These are phyloP conservation scores for Tachystola acroxantha DNA, from an alignment of 2,888 invertebrate species.

Conservation along the genomic window DNA sequence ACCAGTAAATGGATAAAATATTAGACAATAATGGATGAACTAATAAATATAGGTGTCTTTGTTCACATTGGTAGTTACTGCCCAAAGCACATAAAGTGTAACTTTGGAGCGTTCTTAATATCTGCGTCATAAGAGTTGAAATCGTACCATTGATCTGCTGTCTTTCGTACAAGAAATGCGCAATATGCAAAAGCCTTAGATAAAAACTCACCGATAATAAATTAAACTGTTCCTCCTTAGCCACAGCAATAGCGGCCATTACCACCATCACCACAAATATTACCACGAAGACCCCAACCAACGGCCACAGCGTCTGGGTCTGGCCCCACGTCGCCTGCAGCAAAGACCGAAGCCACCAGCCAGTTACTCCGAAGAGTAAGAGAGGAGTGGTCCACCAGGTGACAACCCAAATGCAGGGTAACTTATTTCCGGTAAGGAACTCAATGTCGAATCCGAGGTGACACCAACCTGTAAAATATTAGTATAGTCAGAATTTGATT, in stretches of 20 bases:
- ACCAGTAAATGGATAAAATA: too few species aligned
- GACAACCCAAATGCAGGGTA: constrained; percentile 54
- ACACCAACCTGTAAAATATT: constrained; percentile 52
- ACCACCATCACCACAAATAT: constrained; percentile 55
- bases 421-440: constrained; percentile 56
- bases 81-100: too few species aligned
- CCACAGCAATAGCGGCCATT: constrained; percentile 58
- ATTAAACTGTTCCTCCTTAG: constrained; percentile 69
- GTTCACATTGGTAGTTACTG: too few species aligned
- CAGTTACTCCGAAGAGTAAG: constrained; percentile 49
- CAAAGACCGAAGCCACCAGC: constrained; percentile 62
- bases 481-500: too few species aligned
- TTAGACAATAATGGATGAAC: too few species aligned
- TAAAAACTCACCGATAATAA: constrained; percentile 57
- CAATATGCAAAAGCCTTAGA: too few species aligned
- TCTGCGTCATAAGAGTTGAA: too few species aligned
- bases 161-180: too few species aligned
- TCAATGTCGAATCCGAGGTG: constrained; percentile 59
- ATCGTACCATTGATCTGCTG: too few species aligned
- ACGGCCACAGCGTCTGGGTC: constrained; percentile 48
- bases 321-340: constrained; percentile 42
- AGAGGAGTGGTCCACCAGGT: constrained; percentile 58
- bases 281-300: constrained; percentile 45
- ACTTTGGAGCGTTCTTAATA: too few species aligned
- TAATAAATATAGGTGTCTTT: too few species aligned